Conservation (phyloP, 2,797 vertebrate species). For the Zonotrichia albicollis region DNA sequence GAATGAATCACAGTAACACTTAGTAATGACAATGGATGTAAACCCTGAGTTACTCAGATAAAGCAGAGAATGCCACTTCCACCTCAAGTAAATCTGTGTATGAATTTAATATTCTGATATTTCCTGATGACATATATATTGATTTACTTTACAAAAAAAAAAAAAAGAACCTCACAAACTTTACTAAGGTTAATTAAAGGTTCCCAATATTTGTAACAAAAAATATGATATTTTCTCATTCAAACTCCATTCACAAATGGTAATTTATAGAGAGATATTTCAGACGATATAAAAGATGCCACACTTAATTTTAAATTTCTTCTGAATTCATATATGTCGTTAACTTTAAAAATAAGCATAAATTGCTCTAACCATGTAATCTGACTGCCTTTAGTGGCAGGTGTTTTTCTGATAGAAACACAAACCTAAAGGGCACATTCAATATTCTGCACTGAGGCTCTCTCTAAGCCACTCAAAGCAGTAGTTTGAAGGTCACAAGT, state of each 20-base stretch:
- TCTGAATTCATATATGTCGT: background rate
- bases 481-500: constrained; percentile 24
- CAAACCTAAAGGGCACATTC: background rate
- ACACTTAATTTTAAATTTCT: background rate
- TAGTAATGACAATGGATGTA: constrained; percentile 37
- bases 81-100: background rate
- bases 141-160: background rate
- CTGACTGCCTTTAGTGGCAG: background rate
- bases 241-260: background rate
- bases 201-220: background rate
- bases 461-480: background rate
- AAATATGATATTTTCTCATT: background rate
- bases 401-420: background rate
- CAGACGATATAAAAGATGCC: background rate
- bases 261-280: background rate
- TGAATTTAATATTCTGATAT: background rate
- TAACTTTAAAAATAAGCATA: background rate
- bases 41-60: background rate
- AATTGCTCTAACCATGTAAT: background rate
- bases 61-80: background rate
- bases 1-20: constrained; percentile 34
- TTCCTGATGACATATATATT: background rate
- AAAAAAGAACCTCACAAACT: background rate
- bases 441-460: background rate
- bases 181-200: background rate